These are phyloP conservation scores for Eurystomus glaucurus DNA, from an alignment of 2,797 vertebrate genomes.

Conservation along the genomic window DNA sequence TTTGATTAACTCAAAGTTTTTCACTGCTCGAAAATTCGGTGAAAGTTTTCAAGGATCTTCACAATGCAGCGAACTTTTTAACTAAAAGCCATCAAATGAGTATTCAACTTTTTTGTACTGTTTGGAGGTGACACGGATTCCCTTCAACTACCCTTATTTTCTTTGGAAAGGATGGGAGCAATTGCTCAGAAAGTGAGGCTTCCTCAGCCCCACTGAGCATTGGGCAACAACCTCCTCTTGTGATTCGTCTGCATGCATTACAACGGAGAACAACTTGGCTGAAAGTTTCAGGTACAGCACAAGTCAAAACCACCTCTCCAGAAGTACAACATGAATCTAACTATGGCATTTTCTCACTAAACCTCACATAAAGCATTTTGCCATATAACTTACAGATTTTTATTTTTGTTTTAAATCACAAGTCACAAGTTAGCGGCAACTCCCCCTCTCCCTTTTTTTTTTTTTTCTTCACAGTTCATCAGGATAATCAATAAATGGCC, in stretches of 20 bases:
- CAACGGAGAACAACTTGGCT: background rate
- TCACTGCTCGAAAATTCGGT: background rate
- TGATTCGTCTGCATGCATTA: background rate
- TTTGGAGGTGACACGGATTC: background rate
- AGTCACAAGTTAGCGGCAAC: background rate
- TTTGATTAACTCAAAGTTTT: background rate
- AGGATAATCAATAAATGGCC: background rate
- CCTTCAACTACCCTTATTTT: background rate
- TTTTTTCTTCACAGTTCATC: background rate
- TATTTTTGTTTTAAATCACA: background rate
- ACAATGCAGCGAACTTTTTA: background rate
- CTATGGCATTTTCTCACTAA: background rate
- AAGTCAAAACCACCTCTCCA: background rate
- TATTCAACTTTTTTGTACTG: background rate
- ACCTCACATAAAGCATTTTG: background rate
- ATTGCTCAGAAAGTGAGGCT: background rate
- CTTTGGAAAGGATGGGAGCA: background rate
- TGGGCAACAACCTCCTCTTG: background rate
- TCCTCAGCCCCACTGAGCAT: background rate
- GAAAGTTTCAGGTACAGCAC: background rate
- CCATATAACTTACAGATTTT: background rate
- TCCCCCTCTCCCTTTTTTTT: fast-evolving
- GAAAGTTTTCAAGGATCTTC: background rate
- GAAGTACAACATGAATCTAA: background rate
- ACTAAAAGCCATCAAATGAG: background rate